A percentile compares a stretch with the other conserved stretches of the same genome.
Evolutionary conservation across 2,888 invertebrate genomes (phyloP).

Genomic region (Ellobium chinense): DNA sequence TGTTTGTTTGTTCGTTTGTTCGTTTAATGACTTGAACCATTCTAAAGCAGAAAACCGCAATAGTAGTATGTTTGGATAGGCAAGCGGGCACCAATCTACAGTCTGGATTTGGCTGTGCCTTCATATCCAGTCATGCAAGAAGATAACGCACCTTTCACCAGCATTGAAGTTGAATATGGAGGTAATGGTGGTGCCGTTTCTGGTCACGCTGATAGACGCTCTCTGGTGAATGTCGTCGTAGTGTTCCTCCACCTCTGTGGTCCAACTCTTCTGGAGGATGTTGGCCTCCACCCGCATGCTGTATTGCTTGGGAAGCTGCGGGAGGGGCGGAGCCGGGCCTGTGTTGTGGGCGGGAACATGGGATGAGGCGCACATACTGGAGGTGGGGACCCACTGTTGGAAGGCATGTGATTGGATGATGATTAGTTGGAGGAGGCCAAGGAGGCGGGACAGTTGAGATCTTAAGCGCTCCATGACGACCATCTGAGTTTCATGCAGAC

Average conservation of each 20-base stretch:
- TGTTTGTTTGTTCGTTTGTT: no score
- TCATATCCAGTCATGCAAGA: no score
- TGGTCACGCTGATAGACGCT: constrained; percentile 44
- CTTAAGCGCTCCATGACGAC: not conserved
- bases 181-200: constrained; percentile 33
- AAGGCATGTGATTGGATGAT: not conserved
- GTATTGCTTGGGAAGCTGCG: constrained; percentile 43
- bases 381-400: constrained; percentile 41
- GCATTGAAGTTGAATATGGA: constrained; percentile 47
- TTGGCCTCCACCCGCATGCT: constrained; percentile 47
- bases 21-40: no score
- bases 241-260: constrained; percentile 45
- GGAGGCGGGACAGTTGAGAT: not conserved
- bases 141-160: constrained; percentile 31
- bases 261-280: constrained; percentile 39
- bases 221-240: constrained; percentile 45
- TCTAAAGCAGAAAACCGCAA: no score
- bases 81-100: no score
- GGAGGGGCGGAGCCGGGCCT: constrained; percentile 18
- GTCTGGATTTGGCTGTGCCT: no score
- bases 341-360: not conserved
- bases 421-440: not conserved
- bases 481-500: no score
- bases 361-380: constrained; percentile 6
- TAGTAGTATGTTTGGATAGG: no score